Evolutionary conservation across 2,113 vertebrate species (phyloP).

Genomic region (Leiothrix lutea): DNA sequence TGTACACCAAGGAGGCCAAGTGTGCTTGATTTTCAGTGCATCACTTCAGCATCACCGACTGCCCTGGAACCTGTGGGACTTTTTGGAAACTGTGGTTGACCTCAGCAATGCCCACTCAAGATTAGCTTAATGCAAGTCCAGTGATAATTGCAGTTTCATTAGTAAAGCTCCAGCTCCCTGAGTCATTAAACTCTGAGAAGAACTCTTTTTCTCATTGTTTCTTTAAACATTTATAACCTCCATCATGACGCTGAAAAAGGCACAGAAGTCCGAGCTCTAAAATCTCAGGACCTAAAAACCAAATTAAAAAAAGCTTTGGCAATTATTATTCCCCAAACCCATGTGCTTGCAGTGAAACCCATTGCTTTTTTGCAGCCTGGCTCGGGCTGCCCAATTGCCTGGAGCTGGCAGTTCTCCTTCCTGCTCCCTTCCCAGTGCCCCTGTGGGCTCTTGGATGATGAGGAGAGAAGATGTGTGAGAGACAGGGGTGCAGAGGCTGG

Average conservation of each 20-base stretch:
- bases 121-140: background rate
- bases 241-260: background rate
- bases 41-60: background rate
- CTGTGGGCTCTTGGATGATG: accelerated
- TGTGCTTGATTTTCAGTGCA: conserved; percentile 1
- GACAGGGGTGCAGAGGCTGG: background rate
- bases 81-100: conserved; percentile 18
- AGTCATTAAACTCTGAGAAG: background rate
- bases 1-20: background rate
- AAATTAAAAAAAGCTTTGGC: background rate
- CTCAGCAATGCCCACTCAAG: background rate
- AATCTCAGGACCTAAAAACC: background rate
- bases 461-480: accelerated
- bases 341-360: background rate
- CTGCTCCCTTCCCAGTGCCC: background rate
- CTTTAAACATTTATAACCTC: background rate
- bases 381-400: accelerated
- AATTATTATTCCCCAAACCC: background rate
- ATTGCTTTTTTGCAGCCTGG: background rate
- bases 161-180: background rate
- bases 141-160: background rate
- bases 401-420: background rate
- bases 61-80: background rate
- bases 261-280: background rate
- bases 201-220: background rate